These are phyloP conservation scores for Osmerus eperlanus DNA, from an alignment of 2,113 vertebrate genomes.

Conservation along the genomic window DNA sequence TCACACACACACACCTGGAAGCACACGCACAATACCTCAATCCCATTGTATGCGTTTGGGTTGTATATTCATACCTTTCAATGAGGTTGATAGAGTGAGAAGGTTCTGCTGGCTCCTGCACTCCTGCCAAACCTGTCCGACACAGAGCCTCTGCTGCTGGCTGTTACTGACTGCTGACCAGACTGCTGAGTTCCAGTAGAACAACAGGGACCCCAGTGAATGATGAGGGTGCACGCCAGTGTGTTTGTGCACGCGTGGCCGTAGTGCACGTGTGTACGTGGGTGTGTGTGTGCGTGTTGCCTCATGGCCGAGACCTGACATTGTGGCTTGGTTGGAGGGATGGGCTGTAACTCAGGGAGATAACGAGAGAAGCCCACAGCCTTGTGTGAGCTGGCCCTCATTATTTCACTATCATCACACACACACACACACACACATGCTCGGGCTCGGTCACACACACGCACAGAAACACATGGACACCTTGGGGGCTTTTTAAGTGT, in stretches of 20 bases:
- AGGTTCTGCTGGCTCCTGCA: too few relatives aligned
- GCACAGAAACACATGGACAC: background rate
- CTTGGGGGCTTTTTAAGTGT: background rate
- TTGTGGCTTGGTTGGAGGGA: conserved; percentile 15
- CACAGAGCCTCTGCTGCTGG: too few relatives aligned
- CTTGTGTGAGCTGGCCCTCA: conserved; percentile 17
- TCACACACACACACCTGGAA: too few relatives aligned
- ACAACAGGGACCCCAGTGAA: too few relatives aligned
- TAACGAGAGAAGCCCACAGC: conserved; percentile 13
- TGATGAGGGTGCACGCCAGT: background rate
- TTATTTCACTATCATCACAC: conserved; percentile 43
- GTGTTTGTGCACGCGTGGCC: conserved; percentile 4
- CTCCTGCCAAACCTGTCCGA: too few relatives aligned
- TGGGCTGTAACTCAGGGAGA: conserved; percentile 20
- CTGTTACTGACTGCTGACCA: too few relatives aligned
- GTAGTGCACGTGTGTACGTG: background rate
- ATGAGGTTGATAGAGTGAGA: too few relatives aligned
- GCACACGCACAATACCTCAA: too few relatives aligned
- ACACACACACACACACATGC: conserved; percentile 1
- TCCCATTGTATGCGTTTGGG: too few relatives aligned
- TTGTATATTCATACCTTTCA: too few relatives aligned
- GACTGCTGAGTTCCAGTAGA: too few relatives aligned
- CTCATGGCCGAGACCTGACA: background rate
- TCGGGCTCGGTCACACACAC: background rate
- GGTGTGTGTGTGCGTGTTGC: conserved; percentile 6